Evolutionary conservation across 2,797 vertebrate species (phyloP).

Genomic region (Aeoliscus strigatus): DNA sequence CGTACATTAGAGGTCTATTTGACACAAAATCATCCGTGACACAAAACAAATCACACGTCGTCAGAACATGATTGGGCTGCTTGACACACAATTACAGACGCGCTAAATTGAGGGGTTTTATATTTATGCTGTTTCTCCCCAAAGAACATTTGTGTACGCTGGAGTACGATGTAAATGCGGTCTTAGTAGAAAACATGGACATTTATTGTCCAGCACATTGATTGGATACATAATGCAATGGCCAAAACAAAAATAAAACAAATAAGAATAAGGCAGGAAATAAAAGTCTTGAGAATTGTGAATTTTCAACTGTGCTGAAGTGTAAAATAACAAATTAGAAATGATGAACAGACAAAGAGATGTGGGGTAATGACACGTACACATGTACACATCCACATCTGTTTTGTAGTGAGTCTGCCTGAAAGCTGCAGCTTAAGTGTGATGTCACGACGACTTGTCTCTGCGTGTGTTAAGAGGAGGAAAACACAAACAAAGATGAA

Average conservation of each 20-base stretch:
- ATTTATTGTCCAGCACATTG: no score
- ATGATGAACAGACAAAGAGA: constrained; percentile 42
- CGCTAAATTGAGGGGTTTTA: constrained; percentile 55
- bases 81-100: constrained; percentile 66
- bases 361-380: constrained; percentile 52
- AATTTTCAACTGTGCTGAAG: constrained; percentile 44
- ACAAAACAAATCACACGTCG: constrained; percentile 72
- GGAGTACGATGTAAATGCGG: constrained; percentile 36
- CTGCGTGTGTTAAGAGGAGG: constrained; percentile 13
- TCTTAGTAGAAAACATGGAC: constrained; percentile 27
- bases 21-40: constrained; percentile 72
- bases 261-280: constrained; percentile 51
- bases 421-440: constrained; percentile 47
- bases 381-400: constrained; percentile 59
- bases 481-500: constrained; percentile 55
- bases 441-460: constrained; percentile 51
- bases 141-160: constrained; percentile 43
- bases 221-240: constrained; percentile 53
- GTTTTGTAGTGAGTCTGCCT: constrained; percentile 36
- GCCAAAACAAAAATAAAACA: constrained; percentile 42
- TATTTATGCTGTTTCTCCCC: constrained; percentile 41
- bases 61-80: constrained; percentile 68
- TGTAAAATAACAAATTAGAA: constrained; percentile 54
- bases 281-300: constrained; percentile 41
- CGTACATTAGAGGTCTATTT: constrained; percentile 74